Conservation (phyloP, 2,888 invertebrate genomes). For the Scaeva pyrastri region DNA sequence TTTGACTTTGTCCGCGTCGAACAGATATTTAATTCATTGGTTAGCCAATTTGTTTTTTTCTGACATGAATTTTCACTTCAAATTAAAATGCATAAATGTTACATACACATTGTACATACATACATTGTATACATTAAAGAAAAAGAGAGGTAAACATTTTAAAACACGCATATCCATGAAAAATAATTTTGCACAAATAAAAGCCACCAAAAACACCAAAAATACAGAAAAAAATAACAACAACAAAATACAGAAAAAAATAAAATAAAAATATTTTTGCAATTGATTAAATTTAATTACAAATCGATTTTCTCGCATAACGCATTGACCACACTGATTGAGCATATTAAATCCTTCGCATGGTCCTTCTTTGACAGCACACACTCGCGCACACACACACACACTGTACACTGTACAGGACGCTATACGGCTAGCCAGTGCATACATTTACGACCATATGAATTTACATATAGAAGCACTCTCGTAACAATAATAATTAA, state of each 20-base stretch:
- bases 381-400: too few relatives aligned
- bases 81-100: slow-evolving; percentile 1
- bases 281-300: slow-evolving; percentile 76
- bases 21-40: slow-evolving; percentile 10
- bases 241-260: not conserved
- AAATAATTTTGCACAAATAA: not conserved
- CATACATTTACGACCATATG: not conserved
- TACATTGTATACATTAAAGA: too few relatives aligned
- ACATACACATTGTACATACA: too few relatives aligned
- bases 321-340: slow-evolving; percentile 74
- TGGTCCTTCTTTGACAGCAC: slow-evolving; percentile 1
- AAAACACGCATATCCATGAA: not conserved
- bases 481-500: slow-evolving; percentile 70
- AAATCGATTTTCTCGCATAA: slow-evolving; percentile 76
- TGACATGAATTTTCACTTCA: slow-evolving; percentile 60
- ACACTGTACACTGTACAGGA: not conserved
- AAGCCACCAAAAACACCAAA: not conserved
- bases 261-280: slow-evolving; percentile 51
- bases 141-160: not conserved
- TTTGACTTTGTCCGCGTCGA: not conserved
- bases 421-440: not conserved
- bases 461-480: slow-evolving; percentile 41
- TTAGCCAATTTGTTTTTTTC: slow-evolving; percentile 52
- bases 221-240: not conserved
- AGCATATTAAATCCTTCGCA: slow-evolving; percentile 64